Conservation (phyloP, 2,888 invertebrate genomes). For the Magallana nippona region DNA sequence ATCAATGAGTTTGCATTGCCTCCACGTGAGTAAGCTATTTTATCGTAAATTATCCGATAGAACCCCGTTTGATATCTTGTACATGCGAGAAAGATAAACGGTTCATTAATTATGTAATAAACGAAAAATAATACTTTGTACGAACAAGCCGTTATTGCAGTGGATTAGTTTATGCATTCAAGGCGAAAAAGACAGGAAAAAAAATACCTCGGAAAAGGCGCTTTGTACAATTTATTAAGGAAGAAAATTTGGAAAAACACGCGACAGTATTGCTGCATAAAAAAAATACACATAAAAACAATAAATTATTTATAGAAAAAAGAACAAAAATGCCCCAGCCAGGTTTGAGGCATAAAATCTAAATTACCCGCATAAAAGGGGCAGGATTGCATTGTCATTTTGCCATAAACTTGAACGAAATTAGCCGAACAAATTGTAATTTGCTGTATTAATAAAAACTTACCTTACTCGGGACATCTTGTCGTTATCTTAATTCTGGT, state of each 20-base stretch:
- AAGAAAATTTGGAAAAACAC: not conserved
- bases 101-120: slow-evolving; percentile 32
- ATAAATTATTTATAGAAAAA: not conserved
- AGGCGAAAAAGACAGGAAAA: not conserved
- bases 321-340: not conserved
- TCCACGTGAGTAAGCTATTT: slow-evolving; percentile 27
- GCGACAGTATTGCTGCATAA: too few species aligned
- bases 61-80: slow-evolving; percentile 27
- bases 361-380: slow-evolving; percentile 21
- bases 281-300: not conserved
- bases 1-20: slow-evolving; percentile 32
- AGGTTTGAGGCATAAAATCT: not conserved
- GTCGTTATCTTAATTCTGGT: slow-evolving; percentile 22
- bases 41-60: slow-evolving; percentile 31
- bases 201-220: not conserved
- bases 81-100: slow-evolving; percentile 32
- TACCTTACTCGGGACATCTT: slow-evolving; percentile 18
- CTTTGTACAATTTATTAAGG: not conserved
- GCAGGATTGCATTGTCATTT: not conserved
- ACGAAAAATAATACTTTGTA: slow-evolving; percentile 15
- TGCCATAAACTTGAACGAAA: not conserved
- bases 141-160: not conserved
- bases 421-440: slow-evolving; percentile 15
- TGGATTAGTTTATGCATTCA: not conserved
- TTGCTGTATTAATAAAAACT: not conserved